Percentiles rank a stretch among this genome's conserved stretches.
Evolutionary conservation across 2,888 invertebrate genomes (phyloP).

Genomic region (Heliconius sara): DNA sequence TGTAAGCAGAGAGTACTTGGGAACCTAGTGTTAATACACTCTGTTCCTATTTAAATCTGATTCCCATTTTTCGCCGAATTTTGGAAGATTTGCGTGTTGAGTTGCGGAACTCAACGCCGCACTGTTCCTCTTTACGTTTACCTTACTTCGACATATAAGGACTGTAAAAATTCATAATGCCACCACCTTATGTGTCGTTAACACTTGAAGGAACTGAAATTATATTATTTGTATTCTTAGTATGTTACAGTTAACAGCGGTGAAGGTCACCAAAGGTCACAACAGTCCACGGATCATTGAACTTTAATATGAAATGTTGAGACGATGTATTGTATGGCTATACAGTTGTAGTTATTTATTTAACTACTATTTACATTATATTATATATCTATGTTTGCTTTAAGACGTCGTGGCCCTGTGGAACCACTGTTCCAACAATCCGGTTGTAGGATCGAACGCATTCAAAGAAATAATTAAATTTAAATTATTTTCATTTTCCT

Average conservation of each 20-base stretch:
- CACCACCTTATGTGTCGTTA: no score
- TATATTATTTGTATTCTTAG: no score
- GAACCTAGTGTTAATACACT: no score
- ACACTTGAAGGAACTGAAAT: no score
- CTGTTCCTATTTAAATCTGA: no score
- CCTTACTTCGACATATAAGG: not conserved
- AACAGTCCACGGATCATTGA: conserved; percentile 18
- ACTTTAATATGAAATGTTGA: conserved; percentile 21
- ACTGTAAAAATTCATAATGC: not conserved
- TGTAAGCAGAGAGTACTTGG: no score
- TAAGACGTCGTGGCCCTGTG: not conserved
- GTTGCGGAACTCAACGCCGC: not conserved
- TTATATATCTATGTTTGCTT: not conserved
- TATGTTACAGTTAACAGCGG: not conserved
- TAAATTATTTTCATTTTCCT: no score
- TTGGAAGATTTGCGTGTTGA: not conserved
- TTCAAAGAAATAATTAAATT: no score
- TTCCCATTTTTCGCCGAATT: no score
- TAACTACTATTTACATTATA: not conserved
- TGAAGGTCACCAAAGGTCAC: conserved; percentile 19
- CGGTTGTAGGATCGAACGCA: not conserved
- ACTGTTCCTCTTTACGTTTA: no score
- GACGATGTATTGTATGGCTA: not conserved
- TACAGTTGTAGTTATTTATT: not conserved
- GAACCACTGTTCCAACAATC: not conserved